Evolutionary conservation across 2,113 vertebrate genomes (phyloP).

Genomic region (Panthera uncia): DNA sequence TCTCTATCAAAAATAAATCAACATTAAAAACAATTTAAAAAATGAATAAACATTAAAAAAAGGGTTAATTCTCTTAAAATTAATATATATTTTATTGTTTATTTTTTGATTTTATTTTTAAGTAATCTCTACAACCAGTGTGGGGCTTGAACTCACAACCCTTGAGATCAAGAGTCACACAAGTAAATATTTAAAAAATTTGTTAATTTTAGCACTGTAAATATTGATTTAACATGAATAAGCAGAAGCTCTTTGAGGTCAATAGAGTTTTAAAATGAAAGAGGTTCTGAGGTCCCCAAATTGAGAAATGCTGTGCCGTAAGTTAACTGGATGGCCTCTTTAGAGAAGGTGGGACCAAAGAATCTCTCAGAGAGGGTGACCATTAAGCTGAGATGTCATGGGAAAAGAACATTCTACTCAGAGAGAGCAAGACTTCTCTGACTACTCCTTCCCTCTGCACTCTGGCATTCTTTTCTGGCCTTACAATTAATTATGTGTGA

Average conservation of each 20-base stretch:
- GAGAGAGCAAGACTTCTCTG: background rate
- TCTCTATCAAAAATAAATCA: too few species aligned
- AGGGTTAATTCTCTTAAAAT: too few species aligned
- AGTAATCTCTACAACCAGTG: too few species aligned
- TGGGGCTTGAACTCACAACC: too few species aligned
- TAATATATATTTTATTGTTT: too few species aligned
- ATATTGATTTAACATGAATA: background rate
- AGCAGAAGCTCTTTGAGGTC: background rate
- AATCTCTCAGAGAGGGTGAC: background rate
- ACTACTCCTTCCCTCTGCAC: background rate
- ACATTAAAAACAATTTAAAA: too few species aligned
- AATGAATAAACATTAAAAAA: too few species aligned
- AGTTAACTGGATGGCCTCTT: background rate
- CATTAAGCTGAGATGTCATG: background rate
- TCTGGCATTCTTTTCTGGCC: background rate
- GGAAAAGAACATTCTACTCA: background rate
- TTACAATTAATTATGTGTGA: background rate
- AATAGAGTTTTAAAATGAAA: background rate
- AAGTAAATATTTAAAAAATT: background rate
- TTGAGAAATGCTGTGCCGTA: background rate
- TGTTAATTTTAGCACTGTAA: background rate
- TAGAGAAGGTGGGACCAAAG: background rate
- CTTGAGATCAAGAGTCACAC: too few species aligned
- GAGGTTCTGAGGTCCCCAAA: background rate
- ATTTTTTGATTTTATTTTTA: too few species aligned